Base-by-base conservation (phyloP, 2,888 invertebrate genomes). In the Uropetala carovei region DNA sequence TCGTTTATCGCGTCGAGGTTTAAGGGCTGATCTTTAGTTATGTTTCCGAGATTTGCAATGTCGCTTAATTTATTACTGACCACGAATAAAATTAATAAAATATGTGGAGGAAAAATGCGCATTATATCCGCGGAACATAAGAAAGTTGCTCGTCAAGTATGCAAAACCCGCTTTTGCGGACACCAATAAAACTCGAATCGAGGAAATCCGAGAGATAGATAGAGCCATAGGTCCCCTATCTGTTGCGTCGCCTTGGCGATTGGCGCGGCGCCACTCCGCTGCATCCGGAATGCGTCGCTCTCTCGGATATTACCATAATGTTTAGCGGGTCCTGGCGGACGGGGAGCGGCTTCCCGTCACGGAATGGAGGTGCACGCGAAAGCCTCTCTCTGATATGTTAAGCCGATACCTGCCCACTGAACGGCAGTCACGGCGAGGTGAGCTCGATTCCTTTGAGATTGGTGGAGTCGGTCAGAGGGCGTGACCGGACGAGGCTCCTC, bases 381-480 rank as follows among this genome's bases (percentile, higher is more conserved):
- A 68, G 68, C 22, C 68, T 22, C 22, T 22, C 22, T 64, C 64
- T 18, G n/a, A 68, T 68, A 27, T 27, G 27, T 75, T 75, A 75
- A 11, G 75, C 75, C 75, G 18, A 75, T 75, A 75, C 75, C 22
- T 75, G 27, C 43, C 43, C 43, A 43, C 43, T 43, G 3, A 43
- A 5, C 43, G 43, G 43, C 11, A 75, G 75, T 75, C 75, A 68
- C 68, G 68, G 68, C 18, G 43, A 43, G 43, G 43, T 43, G 75
- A 11, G 27, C 75, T 75, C 27, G 75, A 75, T 75, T 75, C 75
- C 75, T 75, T 75, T 75, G 75, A 75, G 75, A 75, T 75, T 27
- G 75, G 43, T 43, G 43, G 43, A 43, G 43, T 43, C 43, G 43
- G 43, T 43, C 43, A 43, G 75, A 27, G 22, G 68, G n/a, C 64